Evolutionary conservation across 2,888 invertebrate species (phyloP).

Genomic region (Eilema sororculum): DNA sequence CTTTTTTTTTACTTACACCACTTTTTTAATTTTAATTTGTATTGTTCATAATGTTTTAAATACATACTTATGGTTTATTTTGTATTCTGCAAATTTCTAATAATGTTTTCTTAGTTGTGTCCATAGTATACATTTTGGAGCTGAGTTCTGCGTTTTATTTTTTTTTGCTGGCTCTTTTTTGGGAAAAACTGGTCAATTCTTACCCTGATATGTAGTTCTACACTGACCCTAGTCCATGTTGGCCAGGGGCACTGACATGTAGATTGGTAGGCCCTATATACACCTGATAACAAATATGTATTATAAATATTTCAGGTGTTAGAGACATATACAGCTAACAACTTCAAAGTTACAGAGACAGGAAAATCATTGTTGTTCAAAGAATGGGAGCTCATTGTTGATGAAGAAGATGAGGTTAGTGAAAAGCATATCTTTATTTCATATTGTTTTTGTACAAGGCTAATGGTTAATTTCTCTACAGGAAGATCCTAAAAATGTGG

Average conservation of each 20-base stretch:
- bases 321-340: constrained; percentile 43
- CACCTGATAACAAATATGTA: neutral
- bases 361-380: constrained; percentile 84
- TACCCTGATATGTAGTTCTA: no score
- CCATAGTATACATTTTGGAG: no score
- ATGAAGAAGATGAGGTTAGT: constrained; percentile 80
- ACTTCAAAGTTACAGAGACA: constrained; percentile 72
- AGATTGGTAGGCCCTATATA: neutral
- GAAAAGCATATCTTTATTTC: neutral
- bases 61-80: neutral
- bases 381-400: constrained; percentile 88
- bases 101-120: no score
- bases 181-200: no score
- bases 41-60: neutral
- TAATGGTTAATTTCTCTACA: constrained; percentile 32
- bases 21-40: no score
- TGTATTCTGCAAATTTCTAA: no score
- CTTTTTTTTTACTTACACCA: neutral
- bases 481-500: constrained; percentile 77
- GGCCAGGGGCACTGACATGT: no score
- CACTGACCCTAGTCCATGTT: no score
- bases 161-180: no score
- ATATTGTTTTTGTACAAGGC: neutral
- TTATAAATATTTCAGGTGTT: constrained; percentile 50
- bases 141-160: no score